Percentiles rank a stretch among this genome's conserved stretches.
These are phyloP conservation scores for Notiomystis cincta DNA, from an alignment of 2,113 vertebrate species.

Conservation along the genomic window DNA sequence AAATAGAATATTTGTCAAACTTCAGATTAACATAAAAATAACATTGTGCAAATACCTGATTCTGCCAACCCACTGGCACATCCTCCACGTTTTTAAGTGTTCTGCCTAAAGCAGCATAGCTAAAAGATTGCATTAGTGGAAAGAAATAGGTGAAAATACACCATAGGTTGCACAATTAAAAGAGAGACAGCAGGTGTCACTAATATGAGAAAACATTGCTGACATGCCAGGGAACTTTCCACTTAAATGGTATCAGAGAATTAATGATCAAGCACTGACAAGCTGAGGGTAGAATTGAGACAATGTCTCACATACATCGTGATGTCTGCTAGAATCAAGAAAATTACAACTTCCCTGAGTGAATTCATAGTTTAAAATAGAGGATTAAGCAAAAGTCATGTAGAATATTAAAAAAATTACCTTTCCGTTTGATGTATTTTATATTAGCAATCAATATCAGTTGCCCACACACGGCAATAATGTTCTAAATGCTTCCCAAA, in stretches of 20 bases:
- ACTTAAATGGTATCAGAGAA: background rate
- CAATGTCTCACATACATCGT: rapidly evolving
- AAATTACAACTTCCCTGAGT: background rate
- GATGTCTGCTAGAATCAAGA: background rate
- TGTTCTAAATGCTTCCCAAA: background rate
- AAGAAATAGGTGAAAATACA: background rate
- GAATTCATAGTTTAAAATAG: background rate
- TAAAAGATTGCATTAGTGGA: background rate
- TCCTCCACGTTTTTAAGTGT: background rate
- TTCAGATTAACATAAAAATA: background rate
- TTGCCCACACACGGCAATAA: background rate
- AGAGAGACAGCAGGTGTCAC: background rate
- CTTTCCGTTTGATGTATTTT: background rate
- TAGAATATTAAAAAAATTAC: background rate
- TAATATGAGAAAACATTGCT: background rate
- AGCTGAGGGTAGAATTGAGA: background rate
- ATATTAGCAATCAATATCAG: background rate
- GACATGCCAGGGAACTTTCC: background rate
- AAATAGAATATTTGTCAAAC: constrained; percentile 18
- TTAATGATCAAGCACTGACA: background rate
- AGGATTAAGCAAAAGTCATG: background rate
- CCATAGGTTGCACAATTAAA: background rate
- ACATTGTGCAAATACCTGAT: background rate
- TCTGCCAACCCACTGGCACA: background rate
- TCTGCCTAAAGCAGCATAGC: background rate